Percentiles rank a stretch among this genome's conserved stretches.
Conservation (phyloP, 2,888 invertebrate species). For the Beris morrisii region DNA sequence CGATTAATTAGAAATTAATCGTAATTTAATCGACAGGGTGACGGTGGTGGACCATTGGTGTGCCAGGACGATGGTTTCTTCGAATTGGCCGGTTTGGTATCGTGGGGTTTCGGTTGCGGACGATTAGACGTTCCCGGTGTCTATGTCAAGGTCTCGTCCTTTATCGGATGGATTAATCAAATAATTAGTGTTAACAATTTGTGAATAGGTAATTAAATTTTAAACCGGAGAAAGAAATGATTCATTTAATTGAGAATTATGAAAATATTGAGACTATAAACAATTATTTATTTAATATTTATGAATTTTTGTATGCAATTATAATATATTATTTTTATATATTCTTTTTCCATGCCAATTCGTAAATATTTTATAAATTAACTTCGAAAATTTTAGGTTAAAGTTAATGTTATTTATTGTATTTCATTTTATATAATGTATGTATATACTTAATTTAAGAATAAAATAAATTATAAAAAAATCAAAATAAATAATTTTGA, state of each 20-base stretch:
- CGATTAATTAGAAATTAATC: neutral
- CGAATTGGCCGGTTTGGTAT: constrained; percentile 89
- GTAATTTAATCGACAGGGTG: constrained; percentile 64
- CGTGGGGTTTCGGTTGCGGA: constrained; percentile 96
- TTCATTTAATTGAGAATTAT: no score
- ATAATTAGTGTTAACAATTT: constrained; percentile 93
- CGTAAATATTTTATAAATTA: neutral
- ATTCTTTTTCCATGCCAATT: no score
- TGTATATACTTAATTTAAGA: constrained; percentile 5
- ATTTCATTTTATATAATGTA: constrained; percentile 1
- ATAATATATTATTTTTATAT: constrained; percentile 24
- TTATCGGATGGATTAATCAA: constrained; percentile 97
- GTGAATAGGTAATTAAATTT: constrained; percentile 54
- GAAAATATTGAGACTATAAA: neutral
- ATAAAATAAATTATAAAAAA: no score
- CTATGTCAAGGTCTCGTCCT: constrained; percentile 92
- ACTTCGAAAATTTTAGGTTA: neutral
- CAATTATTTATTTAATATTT: constrained; percentile 25
- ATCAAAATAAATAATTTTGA: no score
- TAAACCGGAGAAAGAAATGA: neutral
- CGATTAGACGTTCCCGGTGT: constrained; percentile 93
- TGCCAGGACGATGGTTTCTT: constrained; percentile 92
- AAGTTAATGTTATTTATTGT: constrained; percentile 5
- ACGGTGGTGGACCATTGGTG: constrained; percentile 91
- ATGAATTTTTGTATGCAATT: constrained; percentile 9